phyloP scores from a whole-genome alignment of 2,797 vertebrate species.

The Gymnocypris eckloni region DNA sequence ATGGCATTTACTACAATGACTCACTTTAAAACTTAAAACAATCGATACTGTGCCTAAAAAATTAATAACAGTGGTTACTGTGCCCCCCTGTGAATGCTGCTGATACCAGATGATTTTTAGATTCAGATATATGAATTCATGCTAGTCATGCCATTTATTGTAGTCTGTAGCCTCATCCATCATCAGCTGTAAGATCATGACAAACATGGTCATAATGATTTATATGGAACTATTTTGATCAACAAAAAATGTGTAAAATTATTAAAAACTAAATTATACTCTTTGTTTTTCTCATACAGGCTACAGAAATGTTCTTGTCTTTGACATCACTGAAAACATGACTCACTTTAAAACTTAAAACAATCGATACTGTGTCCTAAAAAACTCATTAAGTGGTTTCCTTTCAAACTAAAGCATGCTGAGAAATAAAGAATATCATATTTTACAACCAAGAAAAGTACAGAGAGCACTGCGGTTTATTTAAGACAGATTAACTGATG shows the following conservation, averaged over 20 bases:
- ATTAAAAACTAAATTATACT: too few species aligned
- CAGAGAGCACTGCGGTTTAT: background rate
- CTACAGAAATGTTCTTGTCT: too few species aligned
- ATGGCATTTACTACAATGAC: background rate
- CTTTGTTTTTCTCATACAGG: too few species aligned
- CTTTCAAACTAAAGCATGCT: background rate
- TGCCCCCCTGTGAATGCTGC: too few species aligned
- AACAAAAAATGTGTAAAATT: background rate
- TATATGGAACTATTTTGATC: background rate
- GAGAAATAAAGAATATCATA: constrained; percentile 5
- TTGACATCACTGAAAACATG: too few species aligned
- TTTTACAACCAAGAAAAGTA: background rate
- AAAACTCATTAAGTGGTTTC: background rate
- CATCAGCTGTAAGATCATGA: background rate
- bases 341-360: background rate
- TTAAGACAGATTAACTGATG: background rate
- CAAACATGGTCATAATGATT: background rate
- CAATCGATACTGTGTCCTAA: background rate
- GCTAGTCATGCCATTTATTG: background rate
- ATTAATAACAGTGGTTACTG: too few species aligned
- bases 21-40: background rate
- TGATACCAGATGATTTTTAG: too few species aligned
- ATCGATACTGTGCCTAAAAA: too few species aligned
- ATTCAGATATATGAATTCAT: too few species aligned
- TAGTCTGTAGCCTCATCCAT: background rate